phyloP scores from a whole-genome alignment of 1,140 invertebrate species.

The Temnothorax nylanderi region DNA sequence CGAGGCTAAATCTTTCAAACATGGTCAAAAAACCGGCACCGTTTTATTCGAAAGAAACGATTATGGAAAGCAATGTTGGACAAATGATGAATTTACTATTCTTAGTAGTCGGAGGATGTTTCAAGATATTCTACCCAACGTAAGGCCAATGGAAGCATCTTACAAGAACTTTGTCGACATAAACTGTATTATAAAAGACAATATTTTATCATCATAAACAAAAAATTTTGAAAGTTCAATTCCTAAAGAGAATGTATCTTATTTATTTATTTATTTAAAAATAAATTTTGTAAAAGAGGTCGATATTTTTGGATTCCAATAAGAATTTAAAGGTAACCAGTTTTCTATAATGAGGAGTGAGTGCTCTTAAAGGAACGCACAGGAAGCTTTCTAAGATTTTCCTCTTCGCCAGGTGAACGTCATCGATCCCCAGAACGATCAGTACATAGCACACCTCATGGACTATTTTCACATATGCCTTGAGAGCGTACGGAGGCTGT shows the following conservation, averaged over 20 bases:
- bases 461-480: constrained; percentile 86
- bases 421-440: constrained; percentile 75
- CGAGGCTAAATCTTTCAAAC: constrained; percentile 62
- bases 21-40: constrained; percentile 75
- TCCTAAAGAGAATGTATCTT: not conserved
- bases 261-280: not conserved
- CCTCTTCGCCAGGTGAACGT: constrained; percentile 68
- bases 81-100: constrained; percentile 76
- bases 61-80: constrained; percentile 77
- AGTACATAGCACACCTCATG: constrained; percentile 79
- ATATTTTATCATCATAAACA: not conserved
- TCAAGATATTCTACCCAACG: constrained; percentile 80
- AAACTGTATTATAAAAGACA: not conserved
- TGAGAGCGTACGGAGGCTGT: constrained; percentile 81
- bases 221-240: not conserved
- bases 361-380: not conserved
- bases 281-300: not conserved
- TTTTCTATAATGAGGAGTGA: not conserved
- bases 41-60: constrained; percentile 79
- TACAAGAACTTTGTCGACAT: not conserved
- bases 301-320: not conserved
- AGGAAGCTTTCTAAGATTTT: constrained; percentile 17
- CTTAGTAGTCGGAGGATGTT: constrained; percentile 78
- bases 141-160: constrained; percentile 38
- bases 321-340: not conserved